Evolutionary conservation across 2,797 vertebrate species (phyloP), one percentile per base, ranked within the genome.

Genomic region (Oceanodroma leucorhoa): DNA sequence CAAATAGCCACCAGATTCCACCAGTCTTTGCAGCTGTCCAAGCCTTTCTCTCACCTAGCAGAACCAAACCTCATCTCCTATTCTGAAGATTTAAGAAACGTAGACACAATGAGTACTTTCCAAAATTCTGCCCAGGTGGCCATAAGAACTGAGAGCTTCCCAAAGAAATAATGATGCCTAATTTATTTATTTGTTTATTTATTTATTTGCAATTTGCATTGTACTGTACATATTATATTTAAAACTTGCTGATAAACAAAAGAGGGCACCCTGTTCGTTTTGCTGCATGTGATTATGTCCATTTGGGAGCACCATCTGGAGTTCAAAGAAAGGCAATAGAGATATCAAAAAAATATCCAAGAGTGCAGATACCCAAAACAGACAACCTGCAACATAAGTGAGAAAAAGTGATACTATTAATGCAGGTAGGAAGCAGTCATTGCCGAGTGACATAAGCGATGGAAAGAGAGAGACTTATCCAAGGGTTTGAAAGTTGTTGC

Each of bases 211-310:
- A 50, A 53, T 54, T 50, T 62, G 2, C 40, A 50, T 19, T 55
- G 9, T 9, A 34, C 13, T 57, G 3, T 18, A 53, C 23, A 18
- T 54, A 70, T 36, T 65, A 36, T 19, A 66, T 38, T 53, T 66
- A 54, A 45, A 87, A 80, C 23, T 12, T 69, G 24, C 32, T 76
- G 27, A 26, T 67, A 43, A 79, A 51, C 3, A 58, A 48, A 10
- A 43, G n/a, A 67, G 14, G 11, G 22, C 27, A 58, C 8, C 5
- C 15, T 55, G 7, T 45, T 81, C 71, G 29, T 40, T 85, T 55
- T 34, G 22, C 29, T 77, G 22, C 0, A 0, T 58, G 8, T 58
- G 45, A 38, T 55, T 45, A 38, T 4, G 19, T 71, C 36, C 24
- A 34, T 58, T 78, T 89, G 36, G 0, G 1, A 89, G 22, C 48